Evolutionary conservation across 2,113 vertebrate species (phyloP), one percentile per base, ranked within the genome.

Genomic region (Spermophilus dauricus): DNA sequence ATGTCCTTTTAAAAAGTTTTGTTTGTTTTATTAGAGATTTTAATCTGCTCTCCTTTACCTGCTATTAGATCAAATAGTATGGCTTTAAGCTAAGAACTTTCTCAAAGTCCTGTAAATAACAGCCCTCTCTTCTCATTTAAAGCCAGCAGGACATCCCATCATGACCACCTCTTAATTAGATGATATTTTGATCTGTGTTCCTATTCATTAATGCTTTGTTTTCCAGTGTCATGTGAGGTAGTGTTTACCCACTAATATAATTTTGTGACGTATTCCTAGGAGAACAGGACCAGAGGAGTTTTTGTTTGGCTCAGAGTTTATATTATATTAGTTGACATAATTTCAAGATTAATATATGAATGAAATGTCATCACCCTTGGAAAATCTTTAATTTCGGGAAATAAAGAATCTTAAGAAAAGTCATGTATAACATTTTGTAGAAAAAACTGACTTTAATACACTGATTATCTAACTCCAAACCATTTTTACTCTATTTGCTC

Each of bases 121-220:
- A 96, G 18, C 51, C 34, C 3, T 75, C 1, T 96, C 58, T 96
- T 94, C 82, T 98, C 73, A 39, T 97, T 98, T 97, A 96, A 97
- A 97, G 83, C 63, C 96, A 97, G 97, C 96, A 97, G 94, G 97
- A 82, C 73, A 96, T 94, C 94, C 95, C 89, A 42, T 97, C 96
- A 78, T 85, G 75, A 70, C 94, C 95, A 80, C 94, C 84, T 98
- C 97, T 97, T 98, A 97, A 97, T 98, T 97, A 98, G 94, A 72
- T 97, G 94, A 86, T 97, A 91, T 85, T 98, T 97, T 96, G 83
- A 94, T 98, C 90, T 93, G 94, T 84, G 5, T 97, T 97, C 72
- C 94, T 84, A 85, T 97, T 97, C 77, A 72, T 97, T 96, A 98
- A 94, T 96, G 91, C 97, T 97, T 97, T 97, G 72, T 97, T 93